Conservation (phyloP, 1,140 invertebrate genomes). For the Scylla paramamosain region DNA sequence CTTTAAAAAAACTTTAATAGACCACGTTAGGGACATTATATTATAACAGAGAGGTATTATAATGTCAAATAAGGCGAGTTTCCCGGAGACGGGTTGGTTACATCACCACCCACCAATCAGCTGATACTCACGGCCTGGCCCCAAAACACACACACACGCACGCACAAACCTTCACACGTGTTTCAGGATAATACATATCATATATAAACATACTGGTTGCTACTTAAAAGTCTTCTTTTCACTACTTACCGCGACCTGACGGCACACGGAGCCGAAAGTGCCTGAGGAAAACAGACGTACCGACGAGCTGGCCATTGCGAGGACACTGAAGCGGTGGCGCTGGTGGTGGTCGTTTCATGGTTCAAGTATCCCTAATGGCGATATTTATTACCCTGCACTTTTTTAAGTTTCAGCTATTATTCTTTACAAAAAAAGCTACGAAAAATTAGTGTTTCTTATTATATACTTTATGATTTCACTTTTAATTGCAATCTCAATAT, state of each 20-base stretch:
- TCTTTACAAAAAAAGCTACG: no score
- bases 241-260: conserved; percentile 58
- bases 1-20: no score
- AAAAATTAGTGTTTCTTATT: no score
- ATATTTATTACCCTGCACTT: no score
- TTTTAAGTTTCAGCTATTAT: no score
- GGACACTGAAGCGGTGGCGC: background rate
- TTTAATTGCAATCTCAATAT: no score
- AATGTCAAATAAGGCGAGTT: no score
- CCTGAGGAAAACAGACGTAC: background rate
- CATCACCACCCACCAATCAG: background rate
- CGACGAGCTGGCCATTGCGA: conserved; percentile 17
- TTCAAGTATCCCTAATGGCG: background rate
- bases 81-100: background rate
- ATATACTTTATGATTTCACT: no score
- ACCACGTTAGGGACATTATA: no score
- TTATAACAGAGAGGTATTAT: no score
- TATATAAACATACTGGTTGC: background rate
- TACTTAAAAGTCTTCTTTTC: background rate
- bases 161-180: background rate
- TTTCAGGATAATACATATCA: background rate
- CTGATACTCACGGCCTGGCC: background rate
- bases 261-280: conserved; percentile 58
- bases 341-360: background rate
- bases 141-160: background rate